Conservation (phyloP, 2,113 vertebrate species). For the Dicrurus megarhynchus region DNA sequence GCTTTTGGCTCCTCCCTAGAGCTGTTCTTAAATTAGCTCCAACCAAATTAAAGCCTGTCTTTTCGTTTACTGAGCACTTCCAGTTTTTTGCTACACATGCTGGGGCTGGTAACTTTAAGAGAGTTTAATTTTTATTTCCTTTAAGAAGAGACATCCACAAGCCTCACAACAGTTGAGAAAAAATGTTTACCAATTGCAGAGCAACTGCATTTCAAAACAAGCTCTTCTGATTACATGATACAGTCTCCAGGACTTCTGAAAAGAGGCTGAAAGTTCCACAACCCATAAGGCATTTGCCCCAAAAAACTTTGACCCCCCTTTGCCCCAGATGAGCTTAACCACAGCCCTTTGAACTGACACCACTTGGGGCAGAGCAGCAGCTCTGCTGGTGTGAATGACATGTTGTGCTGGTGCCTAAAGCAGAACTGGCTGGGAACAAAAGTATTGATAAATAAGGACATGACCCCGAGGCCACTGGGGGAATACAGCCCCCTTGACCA, state of each 20-base stretch:
- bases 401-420: not conserved
- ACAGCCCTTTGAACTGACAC: conserved; percentile 24
- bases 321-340: not conserved
- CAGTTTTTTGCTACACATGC: conserved; percentile 3
- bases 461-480: not conserved
- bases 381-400: not conserved
- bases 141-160: conserved; percentile 39
- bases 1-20: conserved; percentile 40
- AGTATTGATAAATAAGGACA: not conserved
- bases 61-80: not conserved
- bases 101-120: not conserved
- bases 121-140: conserved; percentile 12
- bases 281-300: not conserved
- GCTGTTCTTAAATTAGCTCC: conserved; percentile 54
- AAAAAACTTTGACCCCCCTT: conserved; percentile 12
- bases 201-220: not conserved
- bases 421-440: not conserved
- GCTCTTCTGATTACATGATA: not conserved
- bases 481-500: not conserved
- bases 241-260: conserved; percentile 24
- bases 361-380: not conserved
- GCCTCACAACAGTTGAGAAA: not conserved
- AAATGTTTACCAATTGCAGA: not conserved
- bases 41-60: not conserved
- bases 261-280: conserved; percentile 15